Conservation (phyloP, 1,140 invertebrate species). For the Meloidogyne floridensis region DNA sequence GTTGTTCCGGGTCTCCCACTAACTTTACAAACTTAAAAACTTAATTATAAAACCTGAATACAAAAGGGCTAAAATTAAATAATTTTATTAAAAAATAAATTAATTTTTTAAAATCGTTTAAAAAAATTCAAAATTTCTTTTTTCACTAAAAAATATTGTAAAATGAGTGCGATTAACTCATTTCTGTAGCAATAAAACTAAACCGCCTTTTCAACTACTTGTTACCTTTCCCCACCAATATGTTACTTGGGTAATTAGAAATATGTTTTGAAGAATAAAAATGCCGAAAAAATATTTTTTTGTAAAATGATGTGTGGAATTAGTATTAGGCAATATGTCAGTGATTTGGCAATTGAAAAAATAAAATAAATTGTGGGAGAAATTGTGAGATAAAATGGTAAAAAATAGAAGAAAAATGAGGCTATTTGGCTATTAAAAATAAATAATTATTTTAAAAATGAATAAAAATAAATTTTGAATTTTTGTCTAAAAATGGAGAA, state of each 20-base stretch:
- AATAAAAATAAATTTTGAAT: no score
- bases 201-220: not conserved
- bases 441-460: no score
- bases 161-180: not conserved
- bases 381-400: no score
- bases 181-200: not conserved
- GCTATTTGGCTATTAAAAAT: no score
- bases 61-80: not conserved
- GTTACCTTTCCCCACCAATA: not conserved
- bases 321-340: not conserved
- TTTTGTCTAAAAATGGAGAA: no score
- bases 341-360: not conserved
- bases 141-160: not conserved
- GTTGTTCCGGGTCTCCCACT: no score
- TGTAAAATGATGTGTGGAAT: not conserved
- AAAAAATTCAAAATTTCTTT: no score
- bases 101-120: no score
- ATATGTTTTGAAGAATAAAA: not conserved
- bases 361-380: not conserved
- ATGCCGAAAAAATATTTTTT: not conserved
- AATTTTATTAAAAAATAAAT: no score
- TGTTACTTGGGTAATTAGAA: not conserved
- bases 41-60: no score
- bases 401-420: no score
- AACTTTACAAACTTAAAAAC: no score